Evolutionary conservation across 2,113 vertebrate genomes (phyloP).

Genomic region (Actenoides lindsayi): DNA sequence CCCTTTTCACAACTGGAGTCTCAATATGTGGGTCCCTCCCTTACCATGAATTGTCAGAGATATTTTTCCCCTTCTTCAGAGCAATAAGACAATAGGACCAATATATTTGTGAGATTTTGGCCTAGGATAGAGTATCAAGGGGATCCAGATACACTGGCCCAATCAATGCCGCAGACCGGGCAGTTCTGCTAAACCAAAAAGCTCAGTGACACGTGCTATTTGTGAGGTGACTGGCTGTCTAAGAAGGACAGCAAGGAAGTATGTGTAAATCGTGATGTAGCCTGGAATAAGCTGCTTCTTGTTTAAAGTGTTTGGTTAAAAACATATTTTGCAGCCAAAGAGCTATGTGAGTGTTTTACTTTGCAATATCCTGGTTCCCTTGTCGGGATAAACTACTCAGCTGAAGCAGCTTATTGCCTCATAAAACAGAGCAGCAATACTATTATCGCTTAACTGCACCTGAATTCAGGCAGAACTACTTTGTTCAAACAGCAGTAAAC

Average conservation of each 20-base stretch:
- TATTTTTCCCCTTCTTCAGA: background rate
- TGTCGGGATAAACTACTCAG: constrained; percentile 61
- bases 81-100: background rate
- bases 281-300: constrained; percentile 52
- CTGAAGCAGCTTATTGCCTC: constrained; percentile 66
- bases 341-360: constrained; percentile 54
- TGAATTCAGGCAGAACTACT: constrained; percentile 68
- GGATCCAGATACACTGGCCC: background rate
- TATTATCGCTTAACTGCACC: constrained; percentile 71
- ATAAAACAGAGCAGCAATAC: constrained; percentile 69
- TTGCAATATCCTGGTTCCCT: constrained; percentile 55
- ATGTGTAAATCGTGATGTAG: constrained; percentile 8
- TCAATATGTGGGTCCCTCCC: background rate
- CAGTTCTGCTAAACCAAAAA: background rate
- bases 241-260: background rate
- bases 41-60: background rate
- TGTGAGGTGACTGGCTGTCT: background rate
- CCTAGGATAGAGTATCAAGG: background rate
- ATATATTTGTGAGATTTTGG: background rate
- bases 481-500: constrained; percentile 71
- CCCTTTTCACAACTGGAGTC: background rate
- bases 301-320: constrained; percentile 56
- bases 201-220: background rate
- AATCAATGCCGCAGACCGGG: background rate
- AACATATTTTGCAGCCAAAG: constrained; percentile 54